Base-by-base conservation (phyloP, 2,797 vertebrate species). In the Carcharodon carcharias region DNA sequence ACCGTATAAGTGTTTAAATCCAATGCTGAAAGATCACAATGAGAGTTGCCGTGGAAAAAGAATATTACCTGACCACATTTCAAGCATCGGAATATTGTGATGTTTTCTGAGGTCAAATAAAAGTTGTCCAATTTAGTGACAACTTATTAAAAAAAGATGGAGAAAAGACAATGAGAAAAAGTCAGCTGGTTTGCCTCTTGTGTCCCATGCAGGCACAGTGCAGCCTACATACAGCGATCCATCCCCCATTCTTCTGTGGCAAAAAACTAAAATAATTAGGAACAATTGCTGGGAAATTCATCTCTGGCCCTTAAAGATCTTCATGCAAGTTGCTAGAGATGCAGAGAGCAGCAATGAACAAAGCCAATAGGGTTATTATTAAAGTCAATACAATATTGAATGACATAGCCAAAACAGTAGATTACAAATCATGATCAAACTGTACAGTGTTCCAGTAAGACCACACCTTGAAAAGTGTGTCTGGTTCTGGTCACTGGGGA, bases 111-210 rank as follows among this genome's bases (percentile, higher is more conserved):
- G 58, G 35, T 93, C 58, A 65, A 45, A 65, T n/a, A 65, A 21
- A 40, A 35, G 31, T 93, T 93, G 40, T 65, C 14, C 16, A n/a
- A 93, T 93, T 93, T 93, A 93, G 61, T 93, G 58, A 93, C 35
- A 18, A 93, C n/a, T 35, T 14, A 93, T 9, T 9, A 93, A 26
- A 26, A 56, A 56, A 58, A 45, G 40, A 85, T 40, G n/a, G 18
- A 85, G 23, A 45, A 50, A 50, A 18, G 45, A 45, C 1, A 45
- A 85, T n/a, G 31, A 58, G 87, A 89, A 89, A 89, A 89, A 7
- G 54, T 31, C 26, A 56, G 0, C 26, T 54, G 54, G 50, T 26
- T 56, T 2, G 31, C 56, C 11, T 11, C 1, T 0, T 88, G 50
- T 56, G 85, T 88, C 54, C 54, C 50, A 56, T 56, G 23, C 50